Conservation (phyloP, 2,888 invertebrate genomes). For the Andrena minutula region DNA sequence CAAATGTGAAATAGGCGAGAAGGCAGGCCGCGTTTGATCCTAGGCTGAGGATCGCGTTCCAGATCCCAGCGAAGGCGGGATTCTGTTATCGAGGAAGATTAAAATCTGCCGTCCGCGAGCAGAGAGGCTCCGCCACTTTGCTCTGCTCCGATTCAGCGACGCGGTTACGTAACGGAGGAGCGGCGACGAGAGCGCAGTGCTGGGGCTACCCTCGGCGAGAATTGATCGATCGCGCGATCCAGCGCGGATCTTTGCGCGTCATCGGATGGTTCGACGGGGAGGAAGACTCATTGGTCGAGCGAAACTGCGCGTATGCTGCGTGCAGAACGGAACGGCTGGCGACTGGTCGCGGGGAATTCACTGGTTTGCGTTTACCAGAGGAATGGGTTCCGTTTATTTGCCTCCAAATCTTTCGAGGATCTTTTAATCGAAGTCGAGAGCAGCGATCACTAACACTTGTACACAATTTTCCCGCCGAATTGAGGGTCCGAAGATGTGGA, state of each 20-base stretch:
- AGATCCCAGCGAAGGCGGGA: not conserved
- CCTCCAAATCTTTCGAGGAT: too few species aligned
- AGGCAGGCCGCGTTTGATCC: too few species aligned
- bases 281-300: conserved; percentile 3
- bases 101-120: too few species aligned
- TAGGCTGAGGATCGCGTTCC: too few species aligned
- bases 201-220: conserved; percentile 15
- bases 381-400: too few species aligned
- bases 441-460: too few species aligned
- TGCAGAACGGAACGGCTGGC: not conserved
- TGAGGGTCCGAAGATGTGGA: too few species aligned
- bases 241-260: conserved; percentile 16
- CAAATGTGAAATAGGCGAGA: too few species aligned
- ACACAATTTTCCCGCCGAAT: too few species aligned
- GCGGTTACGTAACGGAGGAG: conserved; percentile 50
- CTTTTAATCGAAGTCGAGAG: too few species aligned
- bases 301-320: not conserved
- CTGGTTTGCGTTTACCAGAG: not conserved
- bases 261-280: conserved; percentile 21
- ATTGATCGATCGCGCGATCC: conserved; percentile 57
- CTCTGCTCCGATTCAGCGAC: not conserved
- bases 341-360: conserved; percentile 11
- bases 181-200: conserved; percentile 11
- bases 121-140: not conserved
- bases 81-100: too few species aligned